Conservation (phyloP, 2,113 vertebrate species). For the Plestiodon gilberti region DNA sequence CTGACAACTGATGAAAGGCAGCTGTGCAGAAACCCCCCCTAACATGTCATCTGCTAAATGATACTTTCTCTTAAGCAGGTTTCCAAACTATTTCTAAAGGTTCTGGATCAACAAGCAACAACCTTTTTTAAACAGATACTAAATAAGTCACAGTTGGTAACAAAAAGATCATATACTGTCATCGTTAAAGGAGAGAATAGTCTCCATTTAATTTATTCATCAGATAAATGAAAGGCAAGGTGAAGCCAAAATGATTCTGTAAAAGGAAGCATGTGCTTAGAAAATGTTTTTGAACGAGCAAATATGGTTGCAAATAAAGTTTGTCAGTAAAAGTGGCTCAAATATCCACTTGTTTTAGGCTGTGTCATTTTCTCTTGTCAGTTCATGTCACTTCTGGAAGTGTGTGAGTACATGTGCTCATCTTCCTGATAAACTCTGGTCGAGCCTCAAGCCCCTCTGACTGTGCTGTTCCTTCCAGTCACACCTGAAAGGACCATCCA, state of each 20-base stretch:
- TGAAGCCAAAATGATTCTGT: slow-evolving; percentile 42
- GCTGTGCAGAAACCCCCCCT: too few relatives aligned
- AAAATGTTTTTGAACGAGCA: slow-evolving; percentile 26
- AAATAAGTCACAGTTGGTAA: slow-evolving; percentile 42
- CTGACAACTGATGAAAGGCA: too few relatives aligned
- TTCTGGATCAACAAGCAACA: not conserved
- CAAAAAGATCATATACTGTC: not conserved
- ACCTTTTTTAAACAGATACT: slow-evolving; percentile 24
- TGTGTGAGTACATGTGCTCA: not conserved
- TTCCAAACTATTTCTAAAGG: not conserved
- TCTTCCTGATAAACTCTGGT: too few relatives aligned
- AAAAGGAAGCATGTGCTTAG: slow-evolving; percentile 39
- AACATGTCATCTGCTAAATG: slow-evolving; percentile 4
- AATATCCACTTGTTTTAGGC: not conserved
- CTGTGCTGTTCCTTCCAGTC: too few relatives aligned
- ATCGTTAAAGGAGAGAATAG: slow-evolving; percentile 45
- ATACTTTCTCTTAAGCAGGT: slow-evolving; percentile 3
- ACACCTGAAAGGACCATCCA: too few relatives aligned
- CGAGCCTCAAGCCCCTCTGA: too few relatives aligned
- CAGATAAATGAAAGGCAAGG: slow-evolving; percentile 47
- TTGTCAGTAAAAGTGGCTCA: not conserved
- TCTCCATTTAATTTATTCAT: slow-evolving; percentile 41
- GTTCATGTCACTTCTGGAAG: not conserved
- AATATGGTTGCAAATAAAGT: slow-evolving; percentile 18
- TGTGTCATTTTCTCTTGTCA: not conserved